Base-by-base conservation (phyloP, 2,797 vertebrate species). In the Sebastes itinus region DNA sequence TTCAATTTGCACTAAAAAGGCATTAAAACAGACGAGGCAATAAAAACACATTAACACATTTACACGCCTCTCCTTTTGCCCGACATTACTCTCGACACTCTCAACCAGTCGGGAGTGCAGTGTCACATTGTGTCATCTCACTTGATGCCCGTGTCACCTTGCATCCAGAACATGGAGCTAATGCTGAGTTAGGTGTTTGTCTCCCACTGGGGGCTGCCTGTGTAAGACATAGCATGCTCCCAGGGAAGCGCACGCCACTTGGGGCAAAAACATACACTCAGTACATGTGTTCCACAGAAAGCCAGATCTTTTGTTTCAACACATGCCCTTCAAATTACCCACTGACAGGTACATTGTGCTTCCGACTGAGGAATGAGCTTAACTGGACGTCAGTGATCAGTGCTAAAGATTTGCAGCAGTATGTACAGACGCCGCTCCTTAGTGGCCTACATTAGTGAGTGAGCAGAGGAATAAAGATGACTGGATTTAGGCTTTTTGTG, bases 381-480 rank as follows among this genome's bases (percentile, higher is more conserved):
- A 77, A 85, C 49, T 27, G 67, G 77, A 88, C 28, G 23, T 85
- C 62, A 70, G 77, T 14, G 49, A 90, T 88, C 72, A 59, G 63
- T 18, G 77, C 61, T 76, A 23, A 76, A 83, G 82, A 86, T 83
- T 75, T 78, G 72, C 75, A 16, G 56, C 79, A 33, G 61, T 78
- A 56, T 67, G 65, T 72, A 66, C 7, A 54, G 65, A 75, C 11
- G 49, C 46, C 7, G 27, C 30, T 81, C 75, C 73, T 87, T 33
- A 72, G 72, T 77, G 74, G 79, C 69, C 74, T 81, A 81, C 68
- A 84, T 91, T 81, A 86, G 83, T 30, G 71, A 82, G 82, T 20
- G 82, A 89, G 78, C 77, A 83, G 74, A 54, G 32, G 87, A 87
- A 92, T 90, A 91, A 86, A 88, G 83, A 93, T 87, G 76, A 68